phyloP scores from a whole-genome alignment of 2,888 invertebrate genomes.

The Netelia virgata region DNA sequence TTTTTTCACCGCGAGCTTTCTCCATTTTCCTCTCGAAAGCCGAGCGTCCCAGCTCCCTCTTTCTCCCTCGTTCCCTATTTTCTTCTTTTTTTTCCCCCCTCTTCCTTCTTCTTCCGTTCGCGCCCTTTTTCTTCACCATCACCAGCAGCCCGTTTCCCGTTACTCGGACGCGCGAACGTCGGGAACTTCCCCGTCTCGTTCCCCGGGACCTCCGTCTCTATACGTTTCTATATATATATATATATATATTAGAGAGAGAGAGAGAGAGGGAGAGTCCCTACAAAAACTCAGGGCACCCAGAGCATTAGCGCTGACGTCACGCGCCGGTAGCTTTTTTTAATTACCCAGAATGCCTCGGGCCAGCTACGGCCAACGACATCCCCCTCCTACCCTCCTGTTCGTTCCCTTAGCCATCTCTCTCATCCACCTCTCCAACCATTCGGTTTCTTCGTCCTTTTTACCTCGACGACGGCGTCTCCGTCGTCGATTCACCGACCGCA shows the following conservation, averaged over 20 bases:
- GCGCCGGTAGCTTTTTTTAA: constrained; percentile 76
- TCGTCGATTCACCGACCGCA: constrained; percentile 57
- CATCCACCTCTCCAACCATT: constrained; percentile 32
- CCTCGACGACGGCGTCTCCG: constrained; percentile 18
- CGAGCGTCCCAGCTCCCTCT: constrained; percentile 27
- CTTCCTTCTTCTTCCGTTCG: constrained; percentile 52
- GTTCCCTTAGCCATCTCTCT: background rate
- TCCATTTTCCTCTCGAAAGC: constrained; percentile 43
- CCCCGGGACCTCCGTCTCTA: background rate
- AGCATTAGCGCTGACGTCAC: constrained; percentile 72
- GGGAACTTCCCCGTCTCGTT: constrained; percentile 32
- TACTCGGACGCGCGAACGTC: constrained; percentile 29
- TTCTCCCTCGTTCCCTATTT: constrained; percentile 26
- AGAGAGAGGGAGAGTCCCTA: constrained; percentile 15
- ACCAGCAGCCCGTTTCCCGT: constrained; percentile 37
- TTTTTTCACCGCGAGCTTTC: constrained; percentile 56
- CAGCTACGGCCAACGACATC: constrained; percentile 40
- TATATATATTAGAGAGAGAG: too few species aligned
- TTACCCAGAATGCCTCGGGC: constrained; percentile 73
- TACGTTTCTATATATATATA: constrained; percentile 18
- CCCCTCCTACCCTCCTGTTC: constrained; percentile 20
- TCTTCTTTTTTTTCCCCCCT: background rate
- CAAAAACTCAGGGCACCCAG: constrained; percentile 60
- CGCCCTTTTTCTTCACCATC: constrained; percentile 21
- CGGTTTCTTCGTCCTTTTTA: constrained; percentile 54